phyloP scores from a whole-genome alignment of 2,113 vertebrate species.

The Piprites chloris region DNA sequence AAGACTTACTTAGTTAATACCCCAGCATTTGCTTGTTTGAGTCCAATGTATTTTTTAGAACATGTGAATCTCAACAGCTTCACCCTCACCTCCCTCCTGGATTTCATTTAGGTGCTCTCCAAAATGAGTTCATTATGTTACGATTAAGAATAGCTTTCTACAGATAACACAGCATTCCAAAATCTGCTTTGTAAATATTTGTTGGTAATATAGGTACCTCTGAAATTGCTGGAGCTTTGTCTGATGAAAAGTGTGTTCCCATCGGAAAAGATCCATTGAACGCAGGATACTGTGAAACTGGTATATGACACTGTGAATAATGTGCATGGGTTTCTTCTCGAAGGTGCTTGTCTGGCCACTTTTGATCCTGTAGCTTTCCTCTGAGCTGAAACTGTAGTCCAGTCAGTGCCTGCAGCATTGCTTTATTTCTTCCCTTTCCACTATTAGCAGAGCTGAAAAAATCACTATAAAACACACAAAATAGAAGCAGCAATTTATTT shows the following conservation, averaged over 20 bases:
- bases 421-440: conserved; percentile 52
- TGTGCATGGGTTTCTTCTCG: conserved; percentile 25
- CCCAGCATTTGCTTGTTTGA: neutral
- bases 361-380: conserved; percentile 62
- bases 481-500: conserved; percentile 57
- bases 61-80: neutral
- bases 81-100: neutral
- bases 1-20: neutral
- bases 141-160: neutral
- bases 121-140: neutral
- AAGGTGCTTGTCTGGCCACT: conserved; percentile 24
- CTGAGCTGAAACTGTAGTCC: conserved; percentile 61
- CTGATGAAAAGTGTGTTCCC: conserved; percentile 50
- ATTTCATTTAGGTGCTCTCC: neutral
- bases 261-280: conserved; percentile 55
- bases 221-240: conserved; percentile 39
- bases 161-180: neutral
- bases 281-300: conserved; percentile 38
- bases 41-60: neutral
- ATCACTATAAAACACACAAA: conserved; percentile 61
- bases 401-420: conserved; percentile 71
- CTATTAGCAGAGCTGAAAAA: conserved; percentile 32
- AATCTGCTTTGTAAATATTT: conserved; percentile 25
- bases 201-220: conserved; percentile 67
- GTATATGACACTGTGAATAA: conserved; percentile 15